Evolutionary conservation across 2,888 invertebrate genomes (phyloP), one percentile per base, ranked within the genome.

Genomic region (Agrotis clavis): DNA sequence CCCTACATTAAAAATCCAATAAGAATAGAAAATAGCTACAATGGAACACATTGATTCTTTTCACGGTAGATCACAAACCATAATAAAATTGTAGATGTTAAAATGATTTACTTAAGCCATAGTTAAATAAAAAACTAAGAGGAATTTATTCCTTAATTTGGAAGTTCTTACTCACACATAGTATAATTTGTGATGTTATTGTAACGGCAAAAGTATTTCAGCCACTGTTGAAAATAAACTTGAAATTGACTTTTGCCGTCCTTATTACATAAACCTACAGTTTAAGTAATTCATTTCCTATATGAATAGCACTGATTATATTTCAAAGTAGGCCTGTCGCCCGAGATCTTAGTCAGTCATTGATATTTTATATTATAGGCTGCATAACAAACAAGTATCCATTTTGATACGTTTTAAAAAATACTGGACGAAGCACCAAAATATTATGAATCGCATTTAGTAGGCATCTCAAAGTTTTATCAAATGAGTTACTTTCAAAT

Each of bases 291-390:
- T 81, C 61, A 75, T 83, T 77, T 74, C 71, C 30, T 81, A 82
- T 67, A 51, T 56, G 79, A 75, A 75, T 75, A 85, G 71, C 73
- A 83, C 72, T 84, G 76, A 76, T 75, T 66, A 74, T 79, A 83
- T 74, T 85, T 81, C 59, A 67, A 82, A 79, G 78, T 90, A 91
- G 90, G 88, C 89, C 88, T 72, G 61, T 80, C 75, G 90, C 90
- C 91, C 81, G 93, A 93, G 93, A 93, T 93, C 93, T 87, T 84
- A 74, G 69, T 88, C 88, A 83, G 75, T 92, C 92, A 89, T 88
- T 64, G 79, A 73, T 79, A 59, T 62, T 79, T 59, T 63, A 45
- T 64, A 65, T 9, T 81, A 77, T 71, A 71, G 35, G 67, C 21
- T 75, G 48, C n/a, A 57, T 57, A 60, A 70, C 48, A 54, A 54